These are phyloP conservation scores for Chionis minor DNA, from an alignment of 2,113 vertebrate genomes.

Conservation along the genomic window DNA sequence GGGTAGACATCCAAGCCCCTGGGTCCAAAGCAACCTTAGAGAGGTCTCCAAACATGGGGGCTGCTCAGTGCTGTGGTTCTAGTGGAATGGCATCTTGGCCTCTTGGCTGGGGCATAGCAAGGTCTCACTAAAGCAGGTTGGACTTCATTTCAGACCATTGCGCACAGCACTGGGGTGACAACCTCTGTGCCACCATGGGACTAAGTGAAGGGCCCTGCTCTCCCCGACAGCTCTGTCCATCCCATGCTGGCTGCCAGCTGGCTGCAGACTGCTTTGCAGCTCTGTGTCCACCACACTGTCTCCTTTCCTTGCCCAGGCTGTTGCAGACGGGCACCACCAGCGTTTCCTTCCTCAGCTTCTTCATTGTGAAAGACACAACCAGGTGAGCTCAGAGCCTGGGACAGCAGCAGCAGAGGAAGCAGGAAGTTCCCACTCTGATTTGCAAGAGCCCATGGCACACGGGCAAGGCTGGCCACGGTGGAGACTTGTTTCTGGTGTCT, in stretches of 20 bases:
- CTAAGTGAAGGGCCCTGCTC: neutral
- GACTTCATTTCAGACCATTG: neutral
- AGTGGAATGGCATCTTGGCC: neutral
- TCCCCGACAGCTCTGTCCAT: neutral
- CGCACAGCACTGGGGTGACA: neutral
- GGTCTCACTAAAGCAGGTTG: neutral
- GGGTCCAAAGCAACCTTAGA: neutral
- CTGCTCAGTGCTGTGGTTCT: neutral
- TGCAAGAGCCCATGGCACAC: neutral
- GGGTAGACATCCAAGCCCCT: neutral
- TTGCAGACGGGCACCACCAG: neutral
- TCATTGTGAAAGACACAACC: neutral
- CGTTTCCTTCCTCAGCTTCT: neutral
- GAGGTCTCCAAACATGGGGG: neutral
- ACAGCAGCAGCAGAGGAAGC: neutral
- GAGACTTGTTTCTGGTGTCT: neutral
- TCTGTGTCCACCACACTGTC: neutral
- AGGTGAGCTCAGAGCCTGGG: neutral
- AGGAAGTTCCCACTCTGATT: neutral
- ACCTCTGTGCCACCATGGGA: neutral
- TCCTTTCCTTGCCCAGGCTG: neutral
- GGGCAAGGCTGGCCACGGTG: neutral
- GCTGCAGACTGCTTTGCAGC: neutral
- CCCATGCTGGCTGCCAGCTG: neutral
- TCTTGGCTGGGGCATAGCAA: neutral